Base-by-base conservation (phyloP, 35 echinoderm and acorn worm species). In the Ophiothrix spiculata region DNA sequence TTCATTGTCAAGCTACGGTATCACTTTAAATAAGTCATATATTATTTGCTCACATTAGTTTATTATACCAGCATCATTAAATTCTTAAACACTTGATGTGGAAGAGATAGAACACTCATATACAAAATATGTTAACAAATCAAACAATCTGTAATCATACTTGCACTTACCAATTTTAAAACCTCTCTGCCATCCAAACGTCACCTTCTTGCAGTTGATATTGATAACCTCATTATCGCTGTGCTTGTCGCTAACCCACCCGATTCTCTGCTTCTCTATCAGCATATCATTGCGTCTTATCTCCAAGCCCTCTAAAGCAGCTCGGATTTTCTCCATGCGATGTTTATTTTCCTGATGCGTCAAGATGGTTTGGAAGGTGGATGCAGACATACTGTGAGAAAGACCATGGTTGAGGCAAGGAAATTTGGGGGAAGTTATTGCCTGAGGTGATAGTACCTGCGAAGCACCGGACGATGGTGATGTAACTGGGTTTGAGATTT, bases 171-270 rank as follows among this genome's bases (percentile, higher is more conserved):
- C 96, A 35, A 99, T 99, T 82, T 99, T 99, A 79, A 94, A 94
- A 31, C 96, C 96, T 64, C 96, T 88, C 77, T 99, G 96, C 96
- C 96, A 99, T n/a, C 92, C 88, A 86, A 99, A 99, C 0, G 92
- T 94, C 10, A 99, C 96, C 83, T 99, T 99, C 76, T 94, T 94
- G 49, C 96, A 99, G 80, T 89, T 99, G 42, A 97, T 93, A 77
- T 87, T 94, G 38, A 99, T 87, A n/a, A 89, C 64, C 45, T 93
- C 88, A n/a, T 86, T 78, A 64, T 84, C 45, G 8, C 76, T 87
- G 11, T 84, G 90, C 31, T 91, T 77, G 32, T 94, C 92, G 40
- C 88, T 91, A 37, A 99, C 89, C 31, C 75, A 35, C 17, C 96
- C 96, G 32, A 99, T 99, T 76, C 80, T 64, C 28, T 80, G 79